phyloP scores from a whole-genome alignment of 35 echinoderm and acorn worm species.

The Hemicentrotus pulcherrimus region DNA sequence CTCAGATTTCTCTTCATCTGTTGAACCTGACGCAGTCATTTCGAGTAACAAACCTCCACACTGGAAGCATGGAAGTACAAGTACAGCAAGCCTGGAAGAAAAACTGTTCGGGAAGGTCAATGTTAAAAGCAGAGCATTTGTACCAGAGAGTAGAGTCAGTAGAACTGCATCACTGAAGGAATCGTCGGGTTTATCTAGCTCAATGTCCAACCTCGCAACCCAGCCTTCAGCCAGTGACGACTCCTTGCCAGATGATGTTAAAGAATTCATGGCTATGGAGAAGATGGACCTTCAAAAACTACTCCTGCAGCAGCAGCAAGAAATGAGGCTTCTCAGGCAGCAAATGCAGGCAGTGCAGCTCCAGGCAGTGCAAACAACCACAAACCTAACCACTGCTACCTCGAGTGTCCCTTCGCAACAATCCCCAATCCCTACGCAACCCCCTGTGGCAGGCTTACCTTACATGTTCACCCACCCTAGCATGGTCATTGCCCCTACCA shows the following conservation, averaged over 20 bases:
- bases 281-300: conserved; percentile 66
- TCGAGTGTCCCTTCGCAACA: not conserved
- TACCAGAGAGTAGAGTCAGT: not conserved
- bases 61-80: not conserved
- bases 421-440: conserved; percentile 8
- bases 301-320: conserved; percentile 73
- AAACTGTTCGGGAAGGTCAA: conserved; percentile 31
- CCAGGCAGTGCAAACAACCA: conserved; percentile 37
- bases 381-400: conserved; percentile 20
- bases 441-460: conserved; percentile 46
- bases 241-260: conserved; percentile 63
- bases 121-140: not conserved
- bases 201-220: conserved; percentile 40
- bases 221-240: conserved; percentile 56
- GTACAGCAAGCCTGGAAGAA: conserved; percentile 26
- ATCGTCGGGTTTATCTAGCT: not conserved
- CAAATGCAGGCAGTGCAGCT: conserved; percentile 70
- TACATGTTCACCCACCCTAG: conserved; percentile 69
- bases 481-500: conserved; percentile 66
- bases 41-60: not conserved
- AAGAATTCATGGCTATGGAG: conserved; percentile 60
- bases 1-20: conserved; percentile 60
- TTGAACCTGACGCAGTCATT: conserved; percentile 52
- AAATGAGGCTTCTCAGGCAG: conserved; percentile 63
- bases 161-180: not conserved